Base-by-base conservation (phyloP, 64 coral and sea anemone species). In the Montipora efflorescens region DNA sequence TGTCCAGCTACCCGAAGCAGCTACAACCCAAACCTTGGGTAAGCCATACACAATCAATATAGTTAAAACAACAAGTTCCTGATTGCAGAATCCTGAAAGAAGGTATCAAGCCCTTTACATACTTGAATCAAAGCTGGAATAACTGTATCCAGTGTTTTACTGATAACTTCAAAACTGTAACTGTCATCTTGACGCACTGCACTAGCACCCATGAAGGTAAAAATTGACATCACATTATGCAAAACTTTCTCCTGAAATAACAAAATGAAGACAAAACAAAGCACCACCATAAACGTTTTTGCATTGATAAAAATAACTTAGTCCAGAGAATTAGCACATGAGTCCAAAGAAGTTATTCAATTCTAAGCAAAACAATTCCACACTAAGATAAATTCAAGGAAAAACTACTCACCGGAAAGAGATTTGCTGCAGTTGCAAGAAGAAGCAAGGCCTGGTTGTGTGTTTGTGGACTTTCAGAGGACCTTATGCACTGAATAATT, bases 161-260 rank as follows among this genome's bases (percentile, higher is more conserved):
- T 94, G 47, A 99, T 99, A 51, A 99, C 92, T 74, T 96, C 95
- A 80, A 99, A 99, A 77, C 98, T 99, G 79, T 99, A 99, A 46
- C 92, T 96, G 57, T 99, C 98, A 90, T 99, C 98, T 51, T 99
- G 95, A 12, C 98, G 86, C 14, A 99, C 59, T 5, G 94, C 79
- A 64, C 80, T 99, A 8, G 92, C 94, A 67, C 98, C 98, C 98
- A 99, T 99, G 57, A 99, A 99, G 1, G 98, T 99, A 77, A 99
- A 99, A 23, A 99, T 96, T 5, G 98, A 96, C 98, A 99, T 99
- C 36, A 99, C 89, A 69, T 99, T 99, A 81, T 99, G 98, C 16
- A 99, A 79, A 2, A 99, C 98, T 45, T 99, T 99, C 81, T 99
- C 98, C 98, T 99, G 76, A 71, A 71, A 71, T 71, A 21, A 23